Base-by-base conservation (phyloP, 2,113 vertebrate species). In the Gracilinanus agilis region DNA sequence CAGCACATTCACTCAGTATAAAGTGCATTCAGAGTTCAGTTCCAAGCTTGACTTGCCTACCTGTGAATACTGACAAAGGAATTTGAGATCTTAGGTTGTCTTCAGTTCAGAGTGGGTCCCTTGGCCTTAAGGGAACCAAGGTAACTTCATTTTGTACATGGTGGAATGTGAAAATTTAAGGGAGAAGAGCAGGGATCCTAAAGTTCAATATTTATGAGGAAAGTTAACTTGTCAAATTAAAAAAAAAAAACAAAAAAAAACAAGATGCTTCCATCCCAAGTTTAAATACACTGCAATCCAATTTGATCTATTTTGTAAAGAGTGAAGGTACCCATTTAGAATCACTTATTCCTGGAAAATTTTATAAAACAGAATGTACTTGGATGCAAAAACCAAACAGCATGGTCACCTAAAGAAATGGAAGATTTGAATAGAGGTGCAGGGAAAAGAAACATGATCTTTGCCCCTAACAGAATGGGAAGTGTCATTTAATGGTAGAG, bases 1-100 rank as follows among this genome's bases (percentile, higher is more conserved):
- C 67, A 83, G 67, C 67, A 40, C n/a, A 40, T 83, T 40, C 34
- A 83, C n/a, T 40, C 34, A 83, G 67, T 23, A 40, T 40, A 40
- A 83, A 83, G 67, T 83, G 67, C 67, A 83, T n/a, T 40, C 67
- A 83, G 7, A 40, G n/a, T 83, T 83, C 67, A 83, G 13, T 34
- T 83, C 16, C 67, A 83, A 83, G n/a, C n/a, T 83, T 83, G 67
- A 83, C 67, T 83, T 21, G n/a, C 34, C 67, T 83, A 83, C 67
- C 67, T 83, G n/a, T 75, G 61, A 75, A 40, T 83, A 83, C 67
- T 83, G 67, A 83, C 67, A 83, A 83, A 83, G 67, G 67, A 83
- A 83, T 83, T 40, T 83, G 67, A 83, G 19, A 83, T 83, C 67
- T 40, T 40, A 40, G 16, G 67, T 83, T 83, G 67, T 40, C 67